Evolutionary conservation across 2,888 invertebrate species (phyloP), one percentile per base, ranked within the genome.

Genomic region (Arctia plantaginis): DNA sequence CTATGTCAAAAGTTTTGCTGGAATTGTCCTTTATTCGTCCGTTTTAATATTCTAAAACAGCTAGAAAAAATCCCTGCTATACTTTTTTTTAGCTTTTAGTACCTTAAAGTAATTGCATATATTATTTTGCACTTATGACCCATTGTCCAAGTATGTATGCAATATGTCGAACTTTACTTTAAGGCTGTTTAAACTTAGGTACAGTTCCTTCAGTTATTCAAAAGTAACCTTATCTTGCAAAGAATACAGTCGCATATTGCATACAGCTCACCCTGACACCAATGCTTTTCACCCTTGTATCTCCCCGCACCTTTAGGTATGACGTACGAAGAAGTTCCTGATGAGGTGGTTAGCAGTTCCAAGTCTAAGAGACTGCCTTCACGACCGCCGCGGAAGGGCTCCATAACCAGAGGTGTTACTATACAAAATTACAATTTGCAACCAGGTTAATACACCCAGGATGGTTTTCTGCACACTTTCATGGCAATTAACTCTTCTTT

Each of bases 311-410:
- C 79, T 81, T 70, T 92, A 98, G 98, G 98, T 83, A 95, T 99
- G 30, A 98, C 98, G 91, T 99, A 98, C 93, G 99, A 99, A 83
- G 99, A 99, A 88, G 98, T 89, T 73, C 94, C 92, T 71, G 95
- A 95, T 68, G 95, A 95, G 39, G 87, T 92, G 78, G 89, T 83
- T 23, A 87, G 86, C 76, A 87, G 86, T 75, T 89, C 93, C n/a
- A 95, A 94, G 88, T 90, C 93, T 78, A 94, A 94, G 85, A 89
- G 92, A 4, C 97, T 96, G 83, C 98, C 98, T 0, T 92, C 97
- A 0, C 94, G 97, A 75, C 98, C 98, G 2, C 97, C 98, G 0
- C 95, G 98, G 66, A 98, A 98, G 89, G 97, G 97, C 39, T 98
- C 98, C 0, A 91, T 98, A 3, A 96, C 97, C 0, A 96, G 97